Base-by-base conservation (phyloP, 2,797 vertebrate genomes). In the Phrynocephalus vlangalii region DNA sequence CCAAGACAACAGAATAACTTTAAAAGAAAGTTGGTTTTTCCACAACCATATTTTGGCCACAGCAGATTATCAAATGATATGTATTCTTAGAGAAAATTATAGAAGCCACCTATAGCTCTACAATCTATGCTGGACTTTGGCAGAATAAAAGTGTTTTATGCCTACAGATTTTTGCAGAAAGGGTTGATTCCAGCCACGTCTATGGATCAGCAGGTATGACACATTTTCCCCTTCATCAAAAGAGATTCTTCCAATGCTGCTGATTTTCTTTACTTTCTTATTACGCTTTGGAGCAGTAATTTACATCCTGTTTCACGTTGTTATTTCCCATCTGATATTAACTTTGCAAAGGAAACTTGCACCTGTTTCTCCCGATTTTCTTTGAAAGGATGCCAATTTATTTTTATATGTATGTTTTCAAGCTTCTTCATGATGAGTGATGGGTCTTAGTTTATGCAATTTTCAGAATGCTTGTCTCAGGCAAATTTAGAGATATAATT, bases 381-480 rank as follows among this genome's bases (percentile, higher is more conserved):
- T 91, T 93, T 88, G 77, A 88, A 87, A 82, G 91, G 60, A 79
- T 79, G 28, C 0, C 72, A 87, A 72, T 92, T 93, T 75, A 86
- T 90, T 94, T 93, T 92, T 87, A 82, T 70, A 70, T 90, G 63
- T 50, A 1, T 91, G 86, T 94, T 93, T 94, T 89, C 92, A 56
- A 85, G 16, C 68, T 11, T 77, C 75, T 88, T 90, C 50, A 73
- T 85, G 87, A 63, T 82, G 77, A 89, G 52, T 30, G 16, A 79
- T 86, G 84, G 86, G 83, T 88, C 90, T 89, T 88, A 86, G 48
- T 44, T n/a, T 94, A 86, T 90, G 79, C 83, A 90, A 92, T 85
- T 91, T 88, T 91, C 86, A 86, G 83, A 91, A 79, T 84, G 75
- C 44, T 86, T 94, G 86, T 90, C 92, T 93, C 10, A 0, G 0